Conservation (phyloP, 2,888 invertebrate genomes). For the Sesamia inferens region DNA sequence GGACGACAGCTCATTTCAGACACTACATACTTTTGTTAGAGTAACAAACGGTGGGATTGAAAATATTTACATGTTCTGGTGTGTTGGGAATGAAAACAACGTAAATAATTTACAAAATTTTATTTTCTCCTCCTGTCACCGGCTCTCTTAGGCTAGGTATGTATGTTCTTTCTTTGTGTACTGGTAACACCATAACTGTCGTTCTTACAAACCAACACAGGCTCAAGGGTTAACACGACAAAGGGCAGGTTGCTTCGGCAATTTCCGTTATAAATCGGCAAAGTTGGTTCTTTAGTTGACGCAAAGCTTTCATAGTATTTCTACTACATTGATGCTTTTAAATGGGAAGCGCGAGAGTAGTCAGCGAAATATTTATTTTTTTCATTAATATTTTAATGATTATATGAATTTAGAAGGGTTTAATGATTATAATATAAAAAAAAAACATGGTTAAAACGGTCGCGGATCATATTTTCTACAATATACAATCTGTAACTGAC, state of each 20-base stretch:
- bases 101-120: slow-evolving; percentile 87
- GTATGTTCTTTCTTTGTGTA: slow-evolving; percentile 87
- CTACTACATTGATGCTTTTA: not conserved
- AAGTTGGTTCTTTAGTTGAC: not conserved
- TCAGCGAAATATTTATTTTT: not conserved
- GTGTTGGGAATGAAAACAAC: slow-evolving; percentile 72
- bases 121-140: slow-evolving; percentile 85
- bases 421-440: not conserved
- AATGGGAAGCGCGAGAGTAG: not conserved
- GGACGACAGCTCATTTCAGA: too few species aligned
- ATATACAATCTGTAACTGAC: not conserved
- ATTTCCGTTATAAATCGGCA: slow-evolving; percentile 10
- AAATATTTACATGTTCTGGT: too few species aligned
- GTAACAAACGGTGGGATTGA: too few species aligned
- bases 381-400: not conserved
- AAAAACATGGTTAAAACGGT: not conserved
- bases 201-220: slow-evolving; percentile 74
- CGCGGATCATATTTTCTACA: not conserved
- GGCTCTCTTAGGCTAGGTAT: slow-evolving; percentile 85
- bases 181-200: slow-evolving; percentile 88
- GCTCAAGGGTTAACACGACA: slow-evolving; percentile 65
- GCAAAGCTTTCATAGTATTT: not conserved
- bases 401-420: not conserved
- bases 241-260: slow-evolving; percentile 18
- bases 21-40: too few species aligned